These are phyloP conservation scores for Trachops cirrhosus DNA, from an alignment of 2,797 vertebrate genomes.

Conservation along the genomic window DNA sequence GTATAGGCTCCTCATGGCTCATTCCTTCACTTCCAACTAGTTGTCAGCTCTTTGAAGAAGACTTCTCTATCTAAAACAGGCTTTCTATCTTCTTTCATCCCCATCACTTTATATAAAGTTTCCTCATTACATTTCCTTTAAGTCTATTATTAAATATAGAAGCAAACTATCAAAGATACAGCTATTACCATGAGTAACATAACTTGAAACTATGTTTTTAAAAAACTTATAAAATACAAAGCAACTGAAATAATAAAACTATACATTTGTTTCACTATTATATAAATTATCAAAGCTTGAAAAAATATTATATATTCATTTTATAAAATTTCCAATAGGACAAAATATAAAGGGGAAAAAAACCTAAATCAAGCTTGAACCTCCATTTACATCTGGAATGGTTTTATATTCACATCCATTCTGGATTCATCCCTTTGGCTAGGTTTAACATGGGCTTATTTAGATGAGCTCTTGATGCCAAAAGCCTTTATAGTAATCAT, in stretches of 20 bases:
- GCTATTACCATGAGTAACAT: not conserved
- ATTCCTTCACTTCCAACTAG: not conserved
- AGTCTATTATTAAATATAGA: not conserved
- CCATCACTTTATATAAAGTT: not conserved
- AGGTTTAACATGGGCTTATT: conserved; percentile 32
- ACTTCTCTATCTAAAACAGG: not conserved
- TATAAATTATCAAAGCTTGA: not conserved
- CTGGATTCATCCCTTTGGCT: conserved; percentile 20
- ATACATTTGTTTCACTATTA: not conserved
- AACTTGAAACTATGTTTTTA: not conserved
- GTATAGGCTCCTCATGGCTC: not conserved
- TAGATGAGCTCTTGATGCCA: conserved; percentile 25
- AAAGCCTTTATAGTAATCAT: conserved; percentile 30
- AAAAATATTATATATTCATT: not conserved
- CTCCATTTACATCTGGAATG: not conserved
- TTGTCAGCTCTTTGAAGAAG: not conserved
- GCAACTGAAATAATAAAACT: not conserved
- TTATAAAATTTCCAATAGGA: not conserved
- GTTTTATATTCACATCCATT: not conserved
- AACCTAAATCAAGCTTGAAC: not conserved
- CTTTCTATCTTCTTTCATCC: not conserved
- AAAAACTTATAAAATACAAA: not conserved
- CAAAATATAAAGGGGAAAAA: not conserved
- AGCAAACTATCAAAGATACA: not conserved
- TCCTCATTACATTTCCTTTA: not conserved